Evolutionary conservation across 2,113 vertebrate species (phyloP).

Genomic region (Larimichthys crocea): DNA sequence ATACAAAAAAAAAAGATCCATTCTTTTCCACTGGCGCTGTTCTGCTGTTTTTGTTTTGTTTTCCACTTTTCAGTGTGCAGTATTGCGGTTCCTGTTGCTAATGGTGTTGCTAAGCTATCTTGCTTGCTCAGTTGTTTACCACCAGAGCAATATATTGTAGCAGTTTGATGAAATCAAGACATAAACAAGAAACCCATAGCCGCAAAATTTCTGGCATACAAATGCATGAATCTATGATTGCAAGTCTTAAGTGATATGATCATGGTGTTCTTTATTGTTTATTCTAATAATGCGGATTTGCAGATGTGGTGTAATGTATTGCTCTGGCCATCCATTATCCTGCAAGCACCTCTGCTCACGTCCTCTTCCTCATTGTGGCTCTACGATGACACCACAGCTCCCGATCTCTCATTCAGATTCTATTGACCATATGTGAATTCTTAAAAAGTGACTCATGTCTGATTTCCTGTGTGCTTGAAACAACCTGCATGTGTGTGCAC

Average conservation of each 20-base stretch:
- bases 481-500: background rate
- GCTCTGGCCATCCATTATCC: conserved; percentile 65
- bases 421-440: background rate
- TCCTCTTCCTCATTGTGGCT: conserved; percentile 30
- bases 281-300: conserved; percentile 85
- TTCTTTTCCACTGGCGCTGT: conserved; percentile 88
- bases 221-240: conserved; percentile 72
- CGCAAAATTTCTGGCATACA: conserved; percentile 39
- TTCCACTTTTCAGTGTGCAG: conserved; percentile 89
- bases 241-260: conserved; percentile 73
- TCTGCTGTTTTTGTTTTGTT: conserved; percentile 85
- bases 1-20: conserved; percentile 56
- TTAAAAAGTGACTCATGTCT: background rate
- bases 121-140: conserved; percentile 93
- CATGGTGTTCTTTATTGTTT: conserved; percentile 89
- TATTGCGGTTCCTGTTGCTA: conserved; percentile 87
- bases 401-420: background rate
- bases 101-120: conserved; percentile 85
- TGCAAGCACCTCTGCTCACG: conserved; percentile 43
- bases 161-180: conserved; percentile 51
- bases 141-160: conserved; percentile 76
- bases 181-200: conserved; percentile 37
- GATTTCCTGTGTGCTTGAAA: conserved; percentile 23
- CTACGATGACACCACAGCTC: background rate
- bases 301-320: conserved; percentile 75